phyloP scores from a whole-genome alignment of 2,888 invertebrate species.

The Pseudococcus jackbeardsleyi region DNA sequence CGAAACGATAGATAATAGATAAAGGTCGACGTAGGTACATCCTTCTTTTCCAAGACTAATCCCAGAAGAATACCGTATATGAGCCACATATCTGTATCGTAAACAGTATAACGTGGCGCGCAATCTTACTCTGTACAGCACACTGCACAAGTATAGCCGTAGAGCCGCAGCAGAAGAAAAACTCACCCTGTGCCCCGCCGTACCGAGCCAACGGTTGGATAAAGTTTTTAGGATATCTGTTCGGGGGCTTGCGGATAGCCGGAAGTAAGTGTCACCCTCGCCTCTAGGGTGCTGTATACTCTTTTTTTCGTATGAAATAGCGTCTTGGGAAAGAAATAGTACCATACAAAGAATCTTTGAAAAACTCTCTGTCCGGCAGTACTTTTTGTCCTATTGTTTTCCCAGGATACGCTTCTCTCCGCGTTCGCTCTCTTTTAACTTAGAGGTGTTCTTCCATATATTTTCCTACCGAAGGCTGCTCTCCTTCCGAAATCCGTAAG shows the following conservation, averaged over 20 bases:
- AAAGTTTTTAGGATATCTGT: slow-evolving; percentile 61
- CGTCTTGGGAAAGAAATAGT: slow-evolving; percentile 64
- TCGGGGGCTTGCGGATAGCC: slow-evolving; percentile 63
- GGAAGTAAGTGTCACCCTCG: slow-evolving; percentile 64
- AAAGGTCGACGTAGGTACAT: slow-evolving; percentile 64
- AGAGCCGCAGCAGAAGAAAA: slow-evolving; percentile 33
- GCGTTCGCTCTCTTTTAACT: slow-evolving; percentile 56
- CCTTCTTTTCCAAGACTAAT: slow-evolving; percentile 33
- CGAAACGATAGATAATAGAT: slow-evolving; percentile 63
- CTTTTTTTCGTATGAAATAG: slow-evolving; percentile 65
- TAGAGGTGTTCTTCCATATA: slow-evolving; percentile 63
- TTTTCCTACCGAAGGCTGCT: slow-evolving; percentile 49
- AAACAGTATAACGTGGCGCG: slow-evolving; percentile 56
- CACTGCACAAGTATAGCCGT: not conserved
- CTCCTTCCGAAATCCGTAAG: not conserved
- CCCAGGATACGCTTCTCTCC: slow-evolving; percentile 62
- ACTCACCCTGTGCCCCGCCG: not conserved
- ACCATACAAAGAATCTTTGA: slow-evolving; percentile 51
- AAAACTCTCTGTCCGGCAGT: slow-evolving; percentile 64
- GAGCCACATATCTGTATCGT: slow-evolving; percentile 60
- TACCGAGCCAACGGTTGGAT: slow-evolving; percentile 7
- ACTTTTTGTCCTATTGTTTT: slow-evolving; percentile 65
- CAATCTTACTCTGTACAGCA: slow-evolving; percentile 22
- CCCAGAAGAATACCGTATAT: slow-evolving; percentile 58
- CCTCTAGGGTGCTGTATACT: slow-evolving; percentile 65